phyloP scores from a whole-genome alignment of 2,888 invertebrate genomes.

The Psylliodes chrysocephalus region DNA sequence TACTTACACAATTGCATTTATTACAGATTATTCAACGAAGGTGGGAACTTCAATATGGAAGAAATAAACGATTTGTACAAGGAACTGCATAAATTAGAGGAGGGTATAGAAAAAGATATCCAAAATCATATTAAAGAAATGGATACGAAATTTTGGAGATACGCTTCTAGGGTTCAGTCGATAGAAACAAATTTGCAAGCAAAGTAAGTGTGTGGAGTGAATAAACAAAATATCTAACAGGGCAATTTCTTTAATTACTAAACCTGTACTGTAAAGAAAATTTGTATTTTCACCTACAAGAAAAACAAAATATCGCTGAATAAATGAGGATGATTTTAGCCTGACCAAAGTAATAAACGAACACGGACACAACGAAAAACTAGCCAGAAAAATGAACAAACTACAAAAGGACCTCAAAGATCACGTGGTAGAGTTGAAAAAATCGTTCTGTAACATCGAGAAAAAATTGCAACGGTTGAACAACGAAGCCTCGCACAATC shows the following conservation, averaged over 20 bases:
- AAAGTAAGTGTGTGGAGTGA: constrained; percentile 36
- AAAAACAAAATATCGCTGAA: too few species aligned
- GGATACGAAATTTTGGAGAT: constrained; percentile 67
- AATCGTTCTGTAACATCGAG: constrained; percentile 36
- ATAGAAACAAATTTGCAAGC: constrained; percentile 22
- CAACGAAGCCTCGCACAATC: constrained; percentile 28
- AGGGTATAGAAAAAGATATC: constrained; percentile 89
- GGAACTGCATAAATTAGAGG: constrained; percentile 43
- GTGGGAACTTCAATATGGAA: constrained; percentile 52
- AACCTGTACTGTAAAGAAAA: too few species aligned
- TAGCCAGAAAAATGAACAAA: constrained; percentile 31
- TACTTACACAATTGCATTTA: too few species aligned
- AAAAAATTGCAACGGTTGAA: constrained; percentile 33
- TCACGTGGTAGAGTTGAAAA: constrained; percentile 43
- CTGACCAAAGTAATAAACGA: constrained; percentile 40
- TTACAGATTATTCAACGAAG: constrained; percentile 55
- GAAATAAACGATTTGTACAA: constrained; percentile 50
- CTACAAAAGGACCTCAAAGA: constrained; percentile 43
- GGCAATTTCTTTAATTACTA: too few species aligned
- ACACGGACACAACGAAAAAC: constrained; percentile 45
- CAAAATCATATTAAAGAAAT: constrained; percentile 88
- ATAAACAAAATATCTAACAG: too few species aligned
- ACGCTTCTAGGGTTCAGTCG: constrained; percentile 24
- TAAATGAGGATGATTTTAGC: too few species aligned
- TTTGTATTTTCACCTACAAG: too few species aligned